Percentiles rank a stretch among this genome's conserved stretches.
These are phyloP conservation scores for Deroplatys truncata DNA, from an alignment of 2,888 invertebrate genomes.

Conservation along the genomic window DNA sequence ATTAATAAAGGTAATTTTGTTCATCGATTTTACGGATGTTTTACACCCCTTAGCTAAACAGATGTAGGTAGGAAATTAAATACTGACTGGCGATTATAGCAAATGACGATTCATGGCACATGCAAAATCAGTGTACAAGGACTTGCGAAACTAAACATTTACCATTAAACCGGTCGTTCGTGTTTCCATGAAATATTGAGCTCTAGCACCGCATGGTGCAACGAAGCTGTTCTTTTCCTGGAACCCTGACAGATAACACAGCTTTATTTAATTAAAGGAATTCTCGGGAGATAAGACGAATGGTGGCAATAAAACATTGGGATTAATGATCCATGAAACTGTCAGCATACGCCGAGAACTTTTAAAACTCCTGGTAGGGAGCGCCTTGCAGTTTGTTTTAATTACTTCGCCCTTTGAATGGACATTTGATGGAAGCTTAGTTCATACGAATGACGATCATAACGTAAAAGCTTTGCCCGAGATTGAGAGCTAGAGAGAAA, in stretches of 20 bases:
- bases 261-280: not conserved
- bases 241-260: not conserved
- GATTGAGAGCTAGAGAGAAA: not conserved
- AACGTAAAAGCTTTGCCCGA: not conserved
- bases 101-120: too few relatives aligned
- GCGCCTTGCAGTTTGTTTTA: not conserved
- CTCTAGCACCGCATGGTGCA: not conserved
- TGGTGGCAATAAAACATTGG: not conserved
- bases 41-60: too few relatives aligned
- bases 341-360: not conserved
- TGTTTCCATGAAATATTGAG: too few relatives aligned
- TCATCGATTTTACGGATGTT: too few relatives aligned
- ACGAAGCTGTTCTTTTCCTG: not conserved
- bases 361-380: not conserved
- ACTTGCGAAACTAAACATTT: too few relatives aligned
- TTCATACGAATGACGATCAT: not conserved
- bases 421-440: not conserved
- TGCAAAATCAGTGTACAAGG: too few relatives aligned
- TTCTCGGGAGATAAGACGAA: not conserved
- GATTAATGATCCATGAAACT: not conserved
- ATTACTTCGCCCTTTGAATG: not conserved
- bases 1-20: too few relatives aligned
- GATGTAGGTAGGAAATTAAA: too few relatives aligned
- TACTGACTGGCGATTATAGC: too few relatives aligned
- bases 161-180: too few relatives aligned